Evolutionary conservation across 2,113 vertebrate species (phyloP), one percentile per base, ranked within the genome.

Genomic region (Castor canadensis): DNA sequence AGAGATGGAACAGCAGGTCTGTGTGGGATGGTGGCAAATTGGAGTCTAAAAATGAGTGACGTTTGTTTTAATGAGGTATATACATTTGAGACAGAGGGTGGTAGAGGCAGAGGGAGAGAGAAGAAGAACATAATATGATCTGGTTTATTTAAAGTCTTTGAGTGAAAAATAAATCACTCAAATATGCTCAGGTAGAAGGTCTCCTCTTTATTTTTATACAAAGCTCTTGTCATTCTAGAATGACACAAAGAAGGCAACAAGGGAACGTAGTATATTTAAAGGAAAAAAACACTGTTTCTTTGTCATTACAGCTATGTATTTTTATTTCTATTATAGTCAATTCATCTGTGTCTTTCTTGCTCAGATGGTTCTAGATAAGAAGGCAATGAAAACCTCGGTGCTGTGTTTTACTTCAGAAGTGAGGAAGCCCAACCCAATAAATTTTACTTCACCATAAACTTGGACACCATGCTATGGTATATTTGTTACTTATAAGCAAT

Each of bases 11-110:
- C 97, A 97, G 96, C 95, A 97, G 97, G 97, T 72, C 87, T 90
- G 89, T 89, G 72, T 98, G 96, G 97, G 75, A 96, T 96, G 97
- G 92, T 97, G 91, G 95, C 91, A 98, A 96, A 91, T 71, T 80
- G 85, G 87, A 97, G 89, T 97, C 96, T 98, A 76, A 97, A 98
- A 97, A 95, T 49, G 92, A 94, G 94, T 80, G 96, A 80, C 69
- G 93, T 87, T 45, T 89, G 96, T 95, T 77, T 93, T 82, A 97
- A 96, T 82, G 95, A 95, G 95, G 93, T 94, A 93, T 58, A 91
- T 94, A 67, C 93, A 95, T 97, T 95, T 93, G 92, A 96, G 94
- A 95, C 49, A 92, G 89, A 97, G 96, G 89, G 95, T 93, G 97
- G 96, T 95, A 67, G 94, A 96, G 94, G 89, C 90, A 92, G 97